Evolutionary conservation across 2,888 invertebrate species (phyloP).

Genomic region (Lottia gigantea): DNA sequence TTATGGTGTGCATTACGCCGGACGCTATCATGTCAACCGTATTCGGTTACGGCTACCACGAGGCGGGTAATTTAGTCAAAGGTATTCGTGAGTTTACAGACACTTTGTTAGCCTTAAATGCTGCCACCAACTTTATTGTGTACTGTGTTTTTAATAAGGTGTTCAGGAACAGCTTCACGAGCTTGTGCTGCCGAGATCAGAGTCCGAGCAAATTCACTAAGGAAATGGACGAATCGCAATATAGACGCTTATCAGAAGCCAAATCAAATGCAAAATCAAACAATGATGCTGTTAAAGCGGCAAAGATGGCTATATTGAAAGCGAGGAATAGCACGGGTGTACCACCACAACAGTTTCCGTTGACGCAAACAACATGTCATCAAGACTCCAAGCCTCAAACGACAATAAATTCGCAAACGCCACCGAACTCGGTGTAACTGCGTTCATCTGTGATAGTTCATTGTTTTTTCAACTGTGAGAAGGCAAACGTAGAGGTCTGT

Average conservation of each 20-base stretch:
- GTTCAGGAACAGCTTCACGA: constrained; percentile 50
- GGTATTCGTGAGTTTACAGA: constrained; percentile 61
- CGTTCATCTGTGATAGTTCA: too few species aligned
- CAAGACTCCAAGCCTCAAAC: too few species aligned
- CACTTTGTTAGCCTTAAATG: constrained; percentile 54
- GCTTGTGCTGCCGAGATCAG: constrained; percentile 28
- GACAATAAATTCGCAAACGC: too few species aligned
- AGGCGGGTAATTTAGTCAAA: constrained; percentile 48
- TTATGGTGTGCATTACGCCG: constrained; percentile 58
- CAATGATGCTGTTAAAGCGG: too few species aligned
- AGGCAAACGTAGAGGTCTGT: too few species aligned
- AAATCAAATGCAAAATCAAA: constrained; percentile 10
- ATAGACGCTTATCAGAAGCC: constrained; percentile 34
- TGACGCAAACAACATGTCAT: too few species aligned
- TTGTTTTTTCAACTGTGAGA: too few species aligned
- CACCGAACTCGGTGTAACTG: too few species aligned
- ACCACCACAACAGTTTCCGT: too few species aligned
- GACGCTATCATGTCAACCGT: constrained; percentile 61
- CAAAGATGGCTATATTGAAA: too few species aligned
- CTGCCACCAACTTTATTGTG: constrained; percentile 57
- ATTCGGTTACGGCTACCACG: constrained; percentile 57
- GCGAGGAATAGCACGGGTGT: too few species aligned
- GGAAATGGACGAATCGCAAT: constrained; percentile 42
- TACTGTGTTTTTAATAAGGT: constrained; percentile 57
- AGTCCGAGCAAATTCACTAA: constrained; percentile 30